Evolutionary conservation across 92 coral and sea anemone genomes (phyloP), one percentile per base, ranked within the genome.

Genomic region (Paragorgia papillata): DNA sequence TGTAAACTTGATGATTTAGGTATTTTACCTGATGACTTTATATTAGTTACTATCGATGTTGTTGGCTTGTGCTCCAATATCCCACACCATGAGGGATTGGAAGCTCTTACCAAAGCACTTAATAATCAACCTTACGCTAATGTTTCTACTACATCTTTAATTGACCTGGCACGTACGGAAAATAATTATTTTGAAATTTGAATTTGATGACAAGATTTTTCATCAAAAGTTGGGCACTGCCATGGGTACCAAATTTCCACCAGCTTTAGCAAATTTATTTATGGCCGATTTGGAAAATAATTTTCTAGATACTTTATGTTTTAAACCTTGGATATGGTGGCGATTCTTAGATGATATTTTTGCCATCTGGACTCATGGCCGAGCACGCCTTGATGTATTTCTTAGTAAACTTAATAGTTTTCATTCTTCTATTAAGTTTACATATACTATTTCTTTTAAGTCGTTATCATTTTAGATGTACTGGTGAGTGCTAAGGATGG

Each of bases 231-330:
- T 33, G 20, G 56, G 74, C 14, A 65, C 73, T 14, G 82, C 57
- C 17, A 62, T 62, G 9, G 73, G 82, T 12, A 70, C 77, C 6
- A 48, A 34, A 17, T 44, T 70, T 57, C 62, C 77, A 46, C 77
- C 61, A 7, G 5, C 77, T 3, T 70, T 44, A 17, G 77, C 77
- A 8, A 55, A 55, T 55, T 10, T 55, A 55, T 55, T 55, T 55
- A 55, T 55, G 61, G 4, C 26, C 4, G 4, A 55, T 3, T 8
- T 20, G 30, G 61, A 21, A 9, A 10, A 4, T 37, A 37, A 37
- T n/a, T n/a, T n/a, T n/a, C n/a, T n/a, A n/a, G n/a, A n/a, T n/a
- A n/a, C n/a, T n/a, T n/a, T n/a, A n/a, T n/a, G n/a, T n/a, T n/a
- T n/a, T n/a, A n/a, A n/a, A n/a, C n/a, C n/a, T n/a, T n/a, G n/a